These are phyloP conservation scores for Lithodes maja DNA, from an alignment of 2,888 invertebrate genomes.

Conservation along the genomic window DNA sequence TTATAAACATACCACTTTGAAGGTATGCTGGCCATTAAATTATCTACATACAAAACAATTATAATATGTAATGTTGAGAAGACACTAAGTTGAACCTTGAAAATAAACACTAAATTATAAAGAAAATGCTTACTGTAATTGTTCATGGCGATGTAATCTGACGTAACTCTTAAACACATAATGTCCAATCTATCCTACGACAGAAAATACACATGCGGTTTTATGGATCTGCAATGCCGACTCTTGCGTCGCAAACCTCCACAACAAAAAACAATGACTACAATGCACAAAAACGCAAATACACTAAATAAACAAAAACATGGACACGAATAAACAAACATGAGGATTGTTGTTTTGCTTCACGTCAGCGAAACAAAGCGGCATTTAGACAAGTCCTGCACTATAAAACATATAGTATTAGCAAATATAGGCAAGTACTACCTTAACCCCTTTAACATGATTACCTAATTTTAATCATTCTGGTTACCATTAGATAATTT, in stretches of 20 bases:
- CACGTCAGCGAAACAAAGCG: too few relatives aligned
- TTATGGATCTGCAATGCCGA: slow-evolving; percentile 40
- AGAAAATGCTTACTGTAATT: too few relatives aligned
- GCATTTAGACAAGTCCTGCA: background rate
- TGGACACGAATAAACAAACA: too few relatives aligned
- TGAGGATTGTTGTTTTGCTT: too few relatives aligned
- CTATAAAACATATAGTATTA: background rate
- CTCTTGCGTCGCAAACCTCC: slow-evolving; percentile 26
- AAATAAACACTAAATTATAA: too few relatives aligned
- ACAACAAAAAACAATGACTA: slow-evolving; percentile 27
- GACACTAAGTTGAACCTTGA: too few relatives aligned
- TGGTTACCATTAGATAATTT: too few relatives aligned
- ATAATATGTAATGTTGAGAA: too few relatives aligned
- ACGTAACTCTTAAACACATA: slow-evolving; percentile 4
- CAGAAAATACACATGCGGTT: slow-evolving; percentile 33
- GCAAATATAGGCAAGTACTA: background rate
- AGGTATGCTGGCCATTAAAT: background rate
- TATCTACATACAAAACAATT: background rate
- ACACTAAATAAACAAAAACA: background rate
- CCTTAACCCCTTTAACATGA: background rate
- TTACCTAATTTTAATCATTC: too few relatives aligned
- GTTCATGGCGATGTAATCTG: too few relatives aligned
- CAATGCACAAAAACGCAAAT: slow-evolving; percentile 44
- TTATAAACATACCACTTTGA: background rate
- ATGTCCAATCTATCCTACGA: background rate